These are phyloP conservation scores for Phalacrocorax carbo DNA, from an alignment of 2,113 vertebrate species.

Conservation along the genomic window DNA sequence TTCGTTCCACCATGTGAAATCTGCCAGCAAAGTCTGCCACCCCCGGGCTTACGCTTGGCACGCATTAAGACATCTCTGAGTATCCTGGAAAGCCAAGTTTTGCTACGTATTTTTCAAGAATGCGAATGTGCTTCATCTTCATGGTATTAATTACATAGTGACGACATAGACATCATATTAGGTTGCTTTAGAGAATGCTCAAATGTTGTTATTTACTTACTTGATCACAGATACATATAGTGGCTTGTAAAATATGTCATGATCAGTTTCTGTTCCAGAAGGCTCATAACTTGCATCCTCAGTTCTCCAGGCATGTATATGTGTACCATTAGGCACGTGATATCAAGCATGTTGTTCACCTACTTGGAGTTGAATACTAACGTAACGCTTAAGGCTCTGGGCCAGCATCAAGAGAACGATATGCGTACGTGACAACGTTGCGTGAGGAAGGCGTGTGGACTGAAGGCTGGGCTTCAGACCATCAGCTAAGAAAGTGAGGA, in stretches of 20 bases:
- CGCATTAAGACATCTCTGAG: background rate
- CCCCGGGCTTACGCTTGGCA: background rate
- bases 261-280: background rate
- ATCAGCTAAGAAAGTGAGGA: background rate
- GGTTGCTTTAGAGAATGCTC: background rate
- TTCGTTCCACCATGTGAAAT: fast-evolving
- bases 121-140: background rate
- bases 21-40: background rate
- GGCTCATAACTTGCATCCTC: background rate
- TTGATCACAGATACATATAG: background rate
- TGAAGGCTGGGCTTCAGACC: background rate
- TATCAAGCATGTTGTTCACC: background rate
- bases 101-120: background rate
- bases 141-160: background rate
- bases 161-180: background rate
- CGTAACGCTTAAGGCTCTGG: background rate
- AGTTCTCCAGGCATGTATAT: background rate
- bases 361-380: background rate
- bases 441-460: background rate
- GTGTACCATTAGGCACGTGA: background rate
- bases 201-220: background rate
- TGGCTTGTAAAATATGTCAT: background rate
- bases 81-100: background rate
- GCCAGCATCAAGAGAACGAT: background rate
- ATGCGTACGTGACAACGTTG: background rate